Conservation (phyloP, 2,888 invertebrate genomes). For the Eupithecia pulchellata region DNA sequence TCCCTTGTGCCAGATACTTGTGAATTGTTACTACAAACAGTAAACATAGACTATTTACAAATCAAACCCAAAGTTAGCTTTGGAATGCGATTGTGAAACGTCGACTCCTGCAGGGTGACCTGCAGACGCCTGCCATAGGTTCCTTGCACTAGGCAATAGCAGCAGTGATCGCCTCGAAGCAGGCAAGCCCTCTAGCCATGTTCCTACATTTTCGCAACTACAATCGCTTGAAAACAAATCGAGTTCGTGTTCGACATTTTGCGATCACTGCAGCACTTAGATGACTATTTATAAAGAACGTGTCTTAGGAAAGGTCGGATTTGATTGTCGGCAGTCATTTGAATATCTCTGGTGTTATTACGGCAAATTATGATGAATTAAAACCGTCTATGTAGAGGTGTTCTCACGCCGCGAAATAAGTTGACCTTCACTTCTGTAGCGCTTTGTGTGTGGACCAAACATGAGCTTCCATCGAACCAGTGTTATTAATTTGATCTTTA, state of each 20-base stretch:
- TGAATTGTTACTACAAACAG: slow-evolving; percentile 75
- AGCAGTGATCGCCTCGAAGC: slow-evolving; percentile 50
- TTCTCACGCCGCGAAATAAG: slow-evolving; percentile 80
- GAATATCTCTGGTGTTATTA: slow-evolving; percentile 82
- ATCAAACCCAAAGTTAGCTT: slow-evolving; percentile 53
- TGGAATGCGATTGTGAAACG: slow-evolving; percentile 58
- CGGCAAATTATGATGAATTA: slow-evolving; percentile 82
- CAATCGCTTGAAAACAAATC: slow-evolving; percentile 75
- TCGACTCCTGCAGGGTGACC: slow-evolving; percentile 44
- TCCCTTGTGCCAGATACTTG: slow-evolving; percentile 84
- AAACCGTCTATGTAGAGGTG: slow-evolving; percentile 74
- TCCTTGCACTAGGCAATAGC: slow-evolving; percentile 53
- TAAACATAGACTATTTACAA: slow-evolving; percentile 60
- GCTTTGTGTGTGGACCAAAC: slow-evolving; percentile 60
- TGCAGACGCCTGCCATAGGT: slow-evolving; percentile 52
- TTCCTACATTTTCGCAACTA: slow-evolving; percentile 79
- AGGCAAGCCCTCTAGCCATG: slow-evolving; percentile 63
- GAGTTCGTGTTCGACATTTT: slow-evolving; percentile 84
- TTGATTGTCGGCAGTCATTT: slow-evolving; percentile 84
- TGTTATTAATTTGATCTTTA: slow-evolving; percentile 52
- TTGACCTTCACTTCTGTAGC: slow-evolving; percentile 75
- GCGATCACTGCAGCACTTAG: slow-evolving; percentile 79
- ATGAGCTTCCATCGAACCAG: slow-evolving; percentile 52
- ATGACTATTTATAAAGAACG: slow-evolving; percentile 84
- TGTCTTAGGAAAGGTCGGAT: slow-evolving; percentile 84